These are phyloP conservation scores for Propithecus perrieri DNA, from an alignment of 2,797 vertebrate species.

Conservation along the genomic window DNA sequence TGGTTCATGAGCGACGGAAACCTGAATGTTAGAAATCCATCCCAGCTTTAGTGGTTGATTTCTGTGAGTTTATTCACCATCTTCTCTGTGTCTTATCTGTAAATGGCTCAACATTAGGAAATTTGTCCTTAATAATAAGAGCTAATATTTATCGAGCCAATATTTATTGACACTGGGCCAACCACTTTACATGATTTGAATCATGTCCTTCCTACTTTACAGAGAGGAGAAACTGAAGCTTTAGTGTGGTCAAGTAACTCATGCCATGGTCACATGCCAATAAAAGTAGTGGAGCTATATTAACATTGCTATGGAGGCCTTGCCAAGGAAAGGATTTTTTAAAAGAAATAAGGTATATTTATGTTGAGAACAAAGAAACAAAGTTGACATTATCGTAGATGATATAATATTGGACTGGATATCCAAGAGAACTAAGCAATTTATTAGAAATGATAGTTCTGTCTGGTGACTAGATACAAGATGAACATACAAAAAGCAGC, in stretches of 20 bases:
- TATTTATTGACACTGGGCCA: neutral
- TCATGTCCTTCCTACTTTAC: neutral
- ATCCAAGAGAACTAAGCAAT: neutral
- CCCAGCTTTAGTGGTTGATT: neutral
- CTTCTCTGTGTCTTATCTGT: neutral
- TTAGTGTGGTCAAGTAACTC: neutral
- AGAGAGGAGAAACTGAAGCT: neutral
- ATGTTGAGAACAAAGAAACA: neutral
- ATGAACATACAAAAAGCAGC: neutral
- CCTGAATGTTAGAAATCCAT: neutral
- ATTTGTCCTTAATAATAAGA: neutral
- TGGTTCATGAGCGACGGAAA: neutral
- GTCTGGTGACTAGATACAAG: neutral
- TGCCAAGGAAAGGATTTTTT: neutral
- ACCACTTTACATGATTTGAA: neutral
- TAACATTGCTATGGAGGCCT: neutral
- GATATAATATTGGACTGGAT: neutral
- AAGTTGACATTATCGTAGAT: neutral
- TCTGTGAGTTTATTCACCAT: neutral
- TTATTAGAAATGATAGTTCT: neutral
- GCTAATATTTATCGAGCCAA: neutral
- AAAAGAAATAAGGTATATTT: neutral
- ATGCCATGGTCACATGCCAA: neutral
- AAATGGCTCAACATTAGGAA: neutral
- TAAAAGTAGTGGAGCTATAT: neutral